Evolutionary conservation across 2,797 vertebrate species (phyloP).

Genomic region (Gouania willdenowi): DNA sequence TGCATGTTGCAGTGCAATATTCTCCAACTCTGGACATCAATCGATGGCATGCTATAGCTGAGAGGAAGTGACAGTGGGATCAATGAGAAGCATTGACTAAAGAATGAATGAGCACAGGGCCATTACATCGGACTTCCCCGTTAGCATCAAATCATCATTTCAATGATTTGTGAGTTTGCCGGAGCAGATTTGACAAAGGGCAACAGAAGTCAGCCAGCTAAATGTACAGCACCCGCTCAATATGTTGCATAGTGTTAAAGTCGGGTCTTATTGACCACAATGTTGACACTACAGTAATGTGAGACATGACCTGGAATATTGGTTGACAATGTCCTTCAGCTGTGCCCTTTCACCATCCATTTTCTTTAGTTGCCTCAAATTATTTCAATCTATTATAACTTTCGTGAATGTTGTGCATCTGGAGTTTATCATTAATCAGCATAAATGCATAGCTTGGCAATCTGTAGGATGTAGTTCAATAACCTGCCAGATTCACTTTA

Average conservation of each 20-base stretch:
- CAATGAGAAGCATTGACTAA: slow-evolving; percentile 54
- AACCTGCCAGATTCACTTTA: no score
- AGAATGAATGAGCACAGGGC: slow-evolving; percentile 41
- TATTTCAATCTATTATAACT: no score
- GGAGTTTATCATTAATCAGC: no score
- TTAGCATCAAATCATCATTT: slow-evolving; percentile 24
- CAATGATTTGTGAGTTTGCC: not conserved
- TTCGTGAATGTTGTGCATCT: no score
- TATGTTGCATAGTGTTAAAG: slow-evolving; percentile 39
- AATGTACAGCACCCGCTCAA: slow-evolving; percentile 17
- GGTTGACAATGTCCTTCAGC: slow-evolving; percentile 39
- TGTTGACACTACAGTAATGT: slow-evolving; percentile 39
- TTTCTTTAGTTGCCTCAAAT: no score
- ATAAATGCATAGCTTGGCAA: no score
- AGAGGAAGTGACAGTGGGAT: slow-evolving; percentile 52
- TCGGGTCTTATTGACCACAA: slow-evolving; percentile 43
- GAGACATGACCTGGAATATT: slow-evolving; percentile 35
- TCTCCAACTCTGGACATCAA: slow-evolving; percentile 38
- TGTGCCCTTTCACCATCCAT: slow-evolving; percentile 31
- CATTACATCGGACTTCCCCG: slow-evolving; percentile 24
- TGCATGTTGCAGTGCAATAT: slow-evolving; percentile 29
- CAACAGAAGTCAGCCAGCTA: not conserved
- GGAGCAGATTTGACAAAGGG: not conserved
- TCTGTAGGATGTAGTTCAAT: no score
- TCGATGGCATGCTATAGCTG: slow-evolving; percentile 57